Conservation (phyloP, 2,888 invertebrate genomes). For the Drosophila anomelani region DNA sequence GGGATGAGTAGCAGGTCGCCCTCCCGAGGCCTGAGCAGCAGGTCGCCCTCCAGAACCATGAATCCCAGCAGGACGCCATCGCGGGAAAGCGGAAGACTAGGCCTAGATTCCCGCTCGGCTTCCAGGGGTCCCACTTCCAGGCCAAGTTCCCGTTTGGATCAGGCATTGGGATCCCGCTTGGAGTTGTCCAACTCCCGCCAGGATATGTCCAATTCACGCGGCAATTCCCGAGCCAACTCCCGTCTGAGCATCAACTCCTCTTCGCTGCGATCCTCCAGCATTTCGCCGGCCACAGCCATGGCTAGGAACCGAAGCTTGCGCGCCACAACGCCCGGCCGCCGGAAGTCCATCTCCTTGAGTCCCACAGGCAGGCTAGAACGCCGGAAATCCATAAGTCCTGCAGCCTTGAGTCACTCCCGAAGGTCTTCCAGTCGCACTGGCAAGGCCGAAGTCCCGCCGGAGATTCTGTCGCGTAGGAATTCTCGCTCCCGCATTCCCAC, state of each 20-base stretch:
- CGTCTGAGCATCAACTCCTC: conserved; percentile 78
- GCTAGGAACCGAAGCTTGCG: conserved; percentile 63
- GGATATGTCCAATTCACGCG: conserved; percentile 31
- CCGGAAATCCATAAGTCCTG: conserved; percentile 77
- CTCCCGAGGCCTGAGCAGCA: conserved; percentile 56
- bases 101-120: conserved; percentile 64
- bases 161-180: conserved; percentile 68
- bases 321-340: conserved; percentile 57
- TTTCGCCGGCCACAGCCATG: conserved; percentile 59
- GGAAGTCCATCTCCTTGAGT: conserved; percentile 80
- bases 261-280: conserved; percentile 61
- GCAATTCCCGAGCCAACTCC: conserved; percentile 73
- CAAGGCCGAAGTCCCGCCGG: background rate
- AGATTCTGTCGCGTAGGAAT: conserved; percentile 44
- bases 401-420: conserved; percentile 24
- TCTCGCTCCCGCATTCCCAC: conserved; percentile 81
- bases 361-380: conserved; percentile 54
- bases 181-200: conserved; percentile 56
- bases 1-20: conserved; percentile 65
- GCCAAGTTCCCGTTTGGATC: conserved; percentile 77
- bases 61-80: conserved; percentile 33
- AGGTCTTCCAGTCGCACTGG: conserved; percentile 27
- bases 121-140: conserved; percentile 69
- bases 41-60: conserved; percentile 42
- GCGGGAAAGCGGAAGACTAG: conserved; percentile 53